Evolutionary conservation across 2,888 invertebrate species (phyloP).

Genomic region (Oscheius sp.): DNA sequence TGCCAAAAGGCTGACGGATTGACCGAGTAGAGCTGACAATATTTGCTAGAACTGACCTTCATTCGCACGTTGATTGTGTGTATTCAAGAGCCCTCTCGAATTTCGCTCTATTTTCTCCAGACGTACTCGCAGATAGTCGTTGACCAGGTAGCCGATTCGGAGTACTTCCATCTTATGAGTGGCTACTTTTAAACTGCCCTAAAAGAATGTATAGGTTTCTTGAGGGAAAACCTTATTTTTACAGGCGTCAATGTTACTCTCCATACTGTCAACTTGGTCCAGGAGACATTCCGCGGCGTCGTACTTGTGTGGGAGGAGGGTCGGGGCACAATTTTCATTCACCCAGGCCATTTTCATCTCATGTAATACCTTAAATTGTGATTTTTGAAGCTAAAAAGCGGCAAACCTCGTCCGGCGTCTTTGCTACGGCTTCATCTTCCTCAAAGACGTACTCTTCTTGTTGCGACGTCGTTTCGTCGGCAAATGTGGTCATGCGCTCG

Average conservation of each 20-base stretch:
- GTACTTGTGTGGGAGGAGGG: slow-evolving; percentile 58
- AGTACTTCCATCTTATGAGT: slow-evolving; percentile 62
- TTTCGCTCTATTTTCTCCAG: slow-evolving; percentile 63
- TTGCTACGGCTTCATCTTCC: slow-evolving; percentile 5
- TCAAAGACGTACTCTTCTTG: slow-evolving; percentile 13
- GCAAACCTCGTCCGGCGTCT: slow-evolving; percentile 15
- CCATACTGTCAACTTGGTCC: slow-evolving; percentile 60
- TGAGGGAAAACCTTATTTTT: slow-evolving; percentile 38
- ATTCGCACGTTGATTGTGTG: slow-evolving; percentile 47
- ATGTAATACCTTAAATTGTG: slow-evolving; percentile 46
- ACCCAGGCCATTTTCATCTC: slow-evolving; percentile 56
- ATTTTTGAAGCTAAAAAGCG: not conserved
- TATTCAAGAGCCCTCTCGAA: slow-evolving; percentile 45
- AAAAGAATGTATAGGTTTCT: not conserved
- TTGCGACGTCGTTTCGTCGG: not conserved
- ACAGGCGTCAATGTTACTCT: slow-evolving; percentile 44
- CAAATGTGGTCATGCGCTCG: not conserved
- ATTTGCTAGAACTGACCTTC: slow-evolving; percentile 8
- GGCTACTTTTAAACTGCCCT: slow-evolving; percentile 48
- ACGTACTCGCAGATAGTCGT: slow-evolving; percentile 59
- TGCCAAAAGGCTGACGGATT: no score
- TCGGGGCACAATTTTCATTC: slow-evolving; percentile 58
- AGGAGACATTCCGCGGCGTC: slow-evolving; percentile 59
- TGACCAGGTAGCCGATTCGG: slow-evolving; percentile 60
- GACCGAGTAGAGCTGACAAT: no score